Percentiles rank a stretch among this genome's conserved stretches.
Evolutionary conservation across 2,797 vertebrate species (phyloP).

Genomic region (Tokudaia muenninki): DNA sequence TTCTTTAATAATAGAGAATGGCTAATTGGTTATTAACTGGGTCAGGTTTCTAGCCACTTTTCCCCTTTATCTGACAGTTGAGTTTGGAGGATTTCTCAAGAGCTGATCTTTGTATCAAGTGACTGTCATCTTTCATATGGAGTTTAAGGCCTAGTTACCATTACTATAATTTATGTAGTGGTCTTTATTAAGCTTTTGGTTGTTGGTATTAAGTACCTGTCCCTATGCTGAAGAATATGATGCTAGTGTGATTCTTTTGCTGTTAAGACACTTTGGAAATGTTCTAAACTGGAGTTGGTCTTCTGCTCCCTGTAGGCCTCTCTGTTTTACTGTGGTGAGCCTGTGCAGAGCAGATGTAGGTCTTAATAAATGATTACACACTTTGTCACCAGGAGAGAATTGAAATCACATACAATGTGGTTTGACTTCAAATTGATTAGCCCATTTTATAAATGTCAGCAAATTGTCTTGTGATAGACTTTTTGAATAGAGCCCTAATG

Average conservation of each 20-base stretch:
- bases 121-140: background rate
- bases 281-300: slow-evolving; percentile 70
- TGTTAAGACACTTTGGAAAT: slow-evolving; percentile 78
- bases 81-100: slow-evolving; percentile 51
- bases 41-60: slow-evolving; percentile 59
- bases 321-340: slow-evolving; percentile 77
- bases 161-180: slow-evolving; percentile 43
- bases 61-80: background rate
- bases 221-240: slow-evolving; percentile 27
- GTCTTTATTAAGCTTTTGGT: slow-evolving; percentile 60
- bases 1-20: slow-evolving; percentile 54
- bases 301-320: slow-evolving; percentile 75
- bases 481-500: slow-evolving; percentile 88
- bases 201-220: slow-evolving; percentile 58
- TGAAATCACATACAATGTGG: slow-evolving; percentile 87
- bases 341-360: slow-evolving; percentile 84
- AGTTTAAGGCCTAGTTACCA: slow-evolving; percentile 34
- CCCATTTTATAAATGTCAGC: slow-evolving; percentile 89
- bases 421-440: slow-evolving; percentile 90
- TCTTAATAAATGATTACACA: slow-evolving; percentile 89
- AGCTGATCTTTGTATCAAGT: slow-evolving; percentile 56
- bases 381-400: slow-evolving; percentile 88
- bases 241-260: slow-evolving; percentile 76
- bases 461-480: slow-evolving; percentile 87
- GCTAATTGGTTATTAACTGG: slow-evolving; percentile 59